These are phyloP conservation scores for Anorthoa munda DNA, from an alignment of 2,888 invertebrate species.

Conservation along the genomic window DNA sequence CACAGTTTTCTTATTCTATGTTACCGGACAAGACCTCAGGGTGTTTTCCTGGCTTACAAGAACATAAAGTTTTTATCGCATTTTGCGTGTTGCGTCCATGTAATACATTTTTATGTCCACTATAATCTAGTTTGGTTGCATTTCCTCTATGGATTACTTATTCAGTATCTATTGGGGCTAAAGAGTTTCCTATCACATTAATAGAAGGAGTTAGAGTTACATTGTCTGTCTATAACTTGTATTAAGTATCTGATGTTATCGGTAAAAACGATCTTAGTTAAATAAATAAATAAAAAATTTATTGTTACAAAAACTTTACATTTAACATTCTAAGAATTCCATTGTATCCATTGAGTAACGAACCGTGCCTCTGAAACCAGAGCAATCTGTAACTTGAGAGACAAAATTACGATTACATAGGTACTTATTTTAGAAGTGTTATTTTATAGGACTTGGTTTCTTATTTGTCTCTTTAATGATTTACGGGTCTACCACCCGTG, in stretches of 20 bases:
- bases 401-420: too few relatives aligned
- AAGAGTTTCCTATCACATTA: not conserved
- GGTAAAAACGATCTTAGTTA: not conserved
- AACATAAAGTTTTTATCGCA: conserved; percentile 87
- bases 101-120: conserved; percentile 58
- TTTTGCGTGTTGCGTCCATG: conserved; percentile 68
- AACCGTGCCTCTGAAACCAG: too few relatives aligned
- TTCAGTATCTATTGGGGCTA: conserved; percentile 5
- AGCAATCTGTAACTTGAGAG: too few relatives aligned
- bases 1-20: conserved; percentile 12
- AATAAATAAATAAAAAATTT: not conserved
- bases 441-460: not conserved
- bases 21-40: conserved; percentile 74
- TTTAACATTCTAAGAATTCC: too few relatives aligned
- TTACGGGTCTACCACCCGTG: too few relatives aligned
- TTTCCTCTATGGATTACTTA: conserved; percentile 29
- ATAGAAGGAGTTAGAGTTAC: conserved; percentile 6
- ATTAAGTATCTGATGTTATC: not conserved
- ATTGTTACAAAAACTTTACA: not conserved
- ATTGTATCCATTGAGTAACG: too few relatives aligned
- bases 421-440: not conserved
- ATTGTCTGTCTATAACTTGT: not conserved
- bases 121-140: conserved; percentile 53
- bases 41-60: conserved; percentile 81
- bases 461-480: not conserved